Percentiles rank a stretch among this genome's conserved stretches.
Conservation (phyloP, 2,888 invertebrate genomes). For the Meteorus colon region DNA sequence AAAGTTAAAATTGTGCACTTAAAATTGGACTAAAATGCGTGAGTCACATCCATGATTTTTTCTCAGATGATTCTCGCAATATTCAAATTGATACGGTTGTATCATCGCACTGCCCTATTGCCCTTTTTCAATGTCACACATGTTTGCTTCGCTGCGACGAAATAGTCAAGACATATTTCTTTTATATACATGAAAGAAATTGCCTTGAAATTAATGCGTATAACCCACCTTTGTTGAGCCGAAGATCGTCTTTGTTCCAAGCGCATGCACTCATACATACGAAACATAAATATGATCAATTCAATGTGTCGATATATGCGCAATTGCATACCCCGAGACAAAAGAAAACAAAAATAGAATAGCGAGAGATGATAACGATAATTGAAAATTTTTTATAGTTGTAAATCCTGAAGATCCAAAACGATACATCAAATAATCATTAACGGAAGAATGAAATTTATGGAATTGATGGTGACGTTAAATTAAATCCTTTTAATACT, state of each 20-base stretch:
- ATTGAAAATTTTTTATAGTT: neutral
- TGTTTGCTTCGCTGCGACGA: neutral
- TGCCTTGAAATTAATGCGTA: neutral
- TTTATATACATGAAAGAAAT: neutral
- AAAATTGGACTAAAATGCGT: too few relatives aligned
- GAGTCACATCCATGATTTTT: neutral
- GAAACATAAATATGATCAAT: neutral
- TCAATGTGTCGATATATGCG: neutral
- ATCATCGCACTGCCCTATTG: neutral
- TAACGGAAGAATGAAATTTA: neutral
- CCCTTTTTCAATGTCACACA: neutral
- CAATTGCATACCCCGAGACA: neutral
- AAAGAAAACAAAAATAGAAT: constrained; percentile 6
- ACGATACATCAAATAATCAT: neutral
- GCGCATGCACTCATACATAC: neutral
- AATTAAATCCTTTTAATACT: constrained; percentile 42
- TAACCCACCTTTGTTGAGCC: constrained; percentile 12
- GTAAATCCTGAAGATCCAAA: neutral
- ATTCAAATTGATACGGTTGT: neutral
- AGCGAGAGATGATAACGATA: constrained; percentile 14
- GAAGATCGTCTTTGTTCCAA: constrained; percentile 1
- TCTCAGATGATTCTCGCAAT: constrained; percentile 1
- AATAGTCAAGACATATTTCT: neutral
- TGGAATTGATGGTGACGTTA: neutral
- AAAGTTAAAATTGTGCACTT: neutral